Evolutionary conservation across 2,113 vertebrate species (phyloP).

Genomic region (Oreochromis spilurus): DNA sequence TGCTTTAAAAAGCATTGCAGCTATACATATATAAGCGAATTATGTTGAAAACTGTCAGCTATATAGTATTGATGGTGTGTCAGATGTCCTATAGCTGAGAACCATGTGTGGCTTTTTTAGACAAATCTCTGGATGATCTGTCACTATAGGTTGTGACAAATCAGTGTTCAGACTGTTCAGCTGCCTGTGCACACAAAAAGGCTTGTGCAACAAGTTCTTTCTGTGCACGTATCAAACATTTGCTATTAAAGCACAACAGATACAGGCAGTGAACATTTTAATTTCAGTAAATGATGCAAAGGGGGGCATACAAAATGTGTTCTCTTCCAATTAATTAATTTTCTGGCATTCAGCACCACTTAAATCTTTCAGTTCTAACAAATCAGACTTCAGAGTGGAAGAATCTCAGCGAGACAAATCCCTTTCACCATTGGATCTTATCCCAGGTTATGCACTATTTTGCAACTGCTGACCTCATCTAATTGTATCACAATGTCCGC

Average conservation of each 20-base stretch:
- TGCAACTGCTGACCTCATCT: neutral
- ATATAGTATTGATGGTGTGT: neutral
- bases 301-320: neutral
- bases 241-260: neutral
- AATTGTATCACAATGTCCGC: neutral
- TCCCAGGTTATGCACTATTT: neutral
- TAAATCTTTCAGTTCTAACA: no score
- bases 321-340: no score
- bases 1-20: neutral
- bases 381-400: no score
- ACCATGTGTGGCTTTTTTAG: neutral
- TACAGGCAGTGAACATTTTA: neutral
- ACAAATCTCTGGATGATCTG: neutral
- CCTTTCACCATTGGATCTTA: no score
- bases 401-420: no score
- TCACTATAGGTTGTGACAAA: neutral
- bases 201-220: neutral
- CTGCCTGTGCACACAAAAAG: neutral
- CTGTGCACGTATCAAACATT: neutral
- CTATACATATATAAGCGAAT: no score
- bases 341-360: no score
- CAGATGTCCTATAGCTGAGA: neutral
- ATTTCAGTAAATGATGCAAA: neutral
- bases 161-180: neutral
- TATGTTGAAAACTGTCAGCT: no score